Base-by-base conservation (phyloP, 2,797 vertebrate genomes). In the Accipiter badius region DNA sequence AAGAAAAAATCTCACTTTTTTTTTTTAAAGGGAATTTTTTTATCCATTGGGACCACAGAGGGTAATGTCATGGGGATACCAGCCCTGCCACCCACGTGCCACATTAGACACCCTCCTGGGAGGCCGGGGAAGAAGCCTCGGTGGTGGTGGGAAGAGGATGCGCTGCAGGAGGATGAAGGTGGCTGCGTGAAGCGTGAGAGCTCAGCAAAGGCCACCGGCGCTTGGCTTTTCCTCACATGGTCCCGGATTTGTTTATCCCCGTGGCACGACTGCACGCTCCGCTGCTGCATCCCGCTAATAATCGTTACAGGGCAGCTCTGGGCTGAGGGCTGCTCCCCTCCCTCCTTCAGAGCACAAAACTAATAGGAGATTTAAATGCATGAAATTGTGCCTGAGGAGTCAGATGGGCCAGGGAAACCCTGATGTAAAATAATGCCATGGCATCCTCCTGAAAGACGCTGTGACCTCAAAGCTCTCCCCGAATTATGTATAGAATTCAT, bases 311-410 rank as follows among this genome's bases (percentile, higher is more conserved):
- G 76, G 47, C 82, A 73, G 76, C 87, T 85, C 74, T 6, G 5
- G 35, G 85, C 57, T 1, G 1, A 82, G 72, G 50, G 80, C 76
- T 91, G 70, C 78, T 80, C 67, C 40, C 52, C 37, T 87, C 42
- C 49, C 25, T 89, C 59, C 63, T 81, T 61, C 69, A 46, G 21
- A 82, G 58, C 73, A 69, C 46, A 47, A 66, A 80, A 52, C 50
- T 71, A 85, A 90, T 21, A 37, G 85, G 54, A 58, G 79, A 94
- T 95, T 92, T 91, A 94, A 96, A 88, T 94, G 93, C 89, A 88
- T 90, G 62, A 83, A 91, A 90, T 76, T 2, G 0, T 72, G 82
- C 78, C 92, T 42, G 86, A 87, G 79, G 70, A 94, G 54, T 61
- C 4, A 3, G 85, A 54, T 26, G 46, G 59, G 46, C 52, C 67